A percentile compares a stretch with the other conserved stretches of the same genome.
Conservation (phyloP, 1,140 invertebrate genomes). For the Amphibalanus amphitrite region DNA sequence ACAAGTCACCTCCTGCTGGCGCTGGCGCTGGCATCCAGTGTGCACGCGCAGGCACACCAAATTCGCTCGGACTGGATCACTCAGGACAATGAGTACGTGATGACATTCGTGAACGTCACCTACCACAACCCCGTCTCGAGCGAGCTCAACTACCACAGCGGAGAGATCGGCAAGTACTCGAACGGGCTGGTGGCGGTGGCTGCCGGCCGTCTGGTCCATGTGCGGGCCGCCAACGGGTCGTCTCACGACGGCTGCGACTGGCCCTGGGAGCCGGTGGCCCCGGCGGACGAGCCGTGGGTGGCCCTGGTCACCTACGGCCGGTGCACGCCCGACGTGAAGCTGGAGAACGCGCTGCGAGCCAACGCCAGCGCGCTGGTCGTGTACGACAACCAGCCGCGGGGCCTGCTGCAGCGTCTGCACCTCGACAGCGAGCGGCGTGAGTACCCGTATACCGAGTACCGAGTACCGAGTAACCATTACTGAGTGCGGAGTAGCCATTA, state of each 20-base stretch:
- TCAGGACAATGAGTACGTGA: no score
- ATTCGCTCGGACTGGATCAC: no score
- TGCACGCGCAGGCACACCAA: no score
- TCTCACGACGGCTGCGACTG: slow-evolving; percentile 19
- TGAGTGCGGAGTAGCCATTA: no score
- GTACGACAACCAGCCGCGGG: slow-evolving; percentile 48
- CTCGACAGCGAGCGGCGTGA: slow-evolving; percentile 24
- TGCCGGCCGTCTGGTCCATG: slow-evolving; percentile 39
- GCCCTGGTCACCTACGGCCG: slow-evolving; percentile 49
- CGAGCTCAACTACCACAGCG: slow-evolving; percentile 9
- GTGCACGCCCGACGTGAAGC: slow-evolving; percentile 57
- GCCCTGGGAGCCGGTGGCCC: slow-evolving; percentile 7
- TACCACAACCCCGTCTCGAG: slow-evolving; percentile 27
- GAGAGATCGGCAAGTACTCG: slow-evolving; percentile 42
- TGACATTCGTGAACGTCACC: not conserved
- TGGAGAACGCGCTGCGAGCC: slow-evolving; percentile 45
- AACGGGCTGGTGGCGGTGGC: slow-evolving; percentile 41
- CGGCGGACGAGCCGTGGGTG: slow-evolving; percentile 45
- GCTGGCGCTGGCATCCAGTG: no score
- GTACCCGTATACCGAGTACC: no score
- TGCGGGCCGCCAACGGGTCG: slow-evolving; percentile 27
- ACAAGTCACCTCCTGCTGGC: no score
- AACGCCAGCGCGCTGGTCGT: slow-evolving; percentile 54
- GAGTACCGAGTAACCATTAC: no score
- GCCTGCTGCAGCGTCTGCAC: slow-evolving; percentile 49